Evolutionary conservation across 2,888 invertebrate species (phyloP).

Genomic region (Hirudinaria manillensis): DNA sequence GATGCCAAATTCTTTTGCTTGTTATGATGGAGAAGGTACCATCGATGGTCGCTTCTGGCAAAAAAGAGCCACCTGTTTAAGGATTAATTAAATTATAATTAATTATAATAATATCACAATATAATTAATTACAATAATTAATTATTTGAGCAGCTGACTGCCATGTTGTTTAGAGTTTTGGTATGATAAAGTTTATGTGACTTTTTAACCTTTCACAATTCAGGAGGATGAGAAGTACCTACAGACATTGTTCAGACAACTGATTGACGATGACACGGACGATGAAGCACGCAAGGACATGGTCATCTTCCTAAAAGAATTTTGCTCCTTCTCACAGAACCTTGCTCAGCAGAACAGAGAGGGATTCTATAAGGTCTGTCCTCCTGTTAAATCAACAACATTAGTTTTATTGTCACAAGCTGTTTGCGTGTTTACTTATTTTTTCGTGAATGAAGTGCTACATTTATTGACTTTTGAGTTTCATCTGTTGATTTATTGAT

Average conservation of each 20-base stretch:
- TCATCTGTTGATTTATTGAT: constrained; percentile 51
- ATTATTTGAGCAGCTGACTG: no score
- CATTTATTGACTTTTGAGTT: background rate
- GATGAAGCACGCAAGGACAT: constrained; percentile 82
- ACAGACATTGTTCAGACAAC: constrained; percentile 83
- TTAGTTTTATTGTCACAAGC: background rate
- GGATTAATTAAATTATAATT: no score
- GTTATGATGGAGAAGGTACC: no score
- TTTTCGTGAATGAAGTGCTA: background rate
- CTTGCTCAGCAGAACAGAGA: constrained; percentile 94
- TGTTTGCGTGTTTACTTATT: background rate
- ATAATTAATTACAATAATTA: background rate
- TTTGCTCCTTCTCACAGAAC: constrained; percentile 97
- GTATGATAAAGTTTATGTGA: no score
- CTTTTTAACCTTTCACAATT: constrained; percentile 18
- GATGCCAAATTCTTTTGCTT: no score
- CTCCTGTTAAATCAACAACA: background rate
- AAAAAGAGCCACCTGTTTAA: no score
- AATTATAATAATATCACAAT: background rate
- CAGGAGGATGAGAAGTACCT: constrained; percentile 96
- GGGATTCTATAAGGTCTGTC: constrained; percentile 77
- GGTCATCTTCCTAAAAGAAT: constrained; percentile 94
- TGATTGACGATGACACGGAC: constrained; percentile 80
- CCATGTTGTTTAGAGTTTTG: no score
- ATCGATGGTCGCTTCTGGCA: no score